Conservation (phyloP, 2,888 invertebrate genomes). For the Tillus elongatus region DNA sequence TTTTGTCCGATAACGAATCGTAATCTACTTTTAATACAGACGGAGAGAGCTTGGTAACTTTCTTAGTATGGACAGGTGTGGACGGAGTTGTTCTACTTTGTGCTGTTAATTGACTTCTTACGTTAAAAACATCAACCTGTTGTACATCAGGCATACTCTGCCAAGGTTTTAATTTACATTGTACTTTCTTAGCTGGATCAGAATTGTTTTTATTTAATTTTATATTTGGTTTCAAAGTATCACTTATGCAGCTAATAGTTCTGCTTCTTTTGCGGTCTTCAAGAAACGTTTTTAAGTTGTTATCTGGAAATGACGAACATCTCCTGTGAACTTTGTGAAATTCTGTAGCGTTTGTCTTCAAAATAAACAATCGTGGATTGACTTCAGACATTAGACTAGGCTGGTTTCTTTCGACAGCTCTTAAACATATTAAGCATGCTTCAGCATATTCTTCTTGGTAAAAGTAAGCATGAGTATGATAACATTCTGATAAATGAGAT, state of each 20-base stretch:
- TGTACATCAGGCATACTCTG: conserved; percentile 40
- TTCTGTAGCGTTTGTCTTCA: conserved; percentile 30
- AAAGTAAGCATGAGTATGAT: conserved; percentile 50
- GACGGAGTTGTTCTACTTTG: conserved; percentile 36
- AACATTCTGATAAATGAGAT: conserved; percentile 50
- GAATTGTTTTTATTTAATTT: conserved; percentile 4
- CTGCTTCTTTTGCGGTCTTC: conserved; percentile 15
- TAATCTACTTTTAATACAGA: conserved; percentile 36
- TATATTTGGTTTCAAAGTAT: not conserved
- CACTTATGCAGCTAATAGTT: conserved; percentile 8
- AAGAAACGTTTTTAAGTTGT: conserved; percentile 30
- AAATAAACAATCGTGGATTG: conserved; percentile 45
- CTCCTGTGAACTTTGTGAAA: conserved; percentile 45
- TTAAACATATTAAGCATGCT: conserved; percentile 52
- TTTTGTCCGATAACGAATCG: conserved; percentile 19
- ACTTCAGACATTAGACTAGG: conserved; percentile 53
- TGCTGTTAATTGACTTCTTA: conserved; percentile 23
- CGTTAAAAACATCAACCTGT: not conserved
- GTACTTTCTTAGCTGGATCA: conserved; percentile 21
- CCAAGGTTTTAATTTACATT: conserved; percentile 39
- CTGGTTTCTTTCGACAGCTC: conserved; percentile 55
- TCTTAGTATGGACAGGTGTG: conserved; percentile 32
- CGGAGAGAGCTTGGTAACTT: conserved; percentile 27
- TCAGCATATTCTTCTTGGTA: conserved; percentile 52
- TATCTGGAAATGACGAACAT: conserved; percentile 49